A percentile compares a stretch with the other conserved stretches of the same genome.
These are phyloP conservation scores for Nephrotoma appendiculata DNA, from an alignment of 2,888 invertebrate genomes.

Conservation along the genomic window DNA sequence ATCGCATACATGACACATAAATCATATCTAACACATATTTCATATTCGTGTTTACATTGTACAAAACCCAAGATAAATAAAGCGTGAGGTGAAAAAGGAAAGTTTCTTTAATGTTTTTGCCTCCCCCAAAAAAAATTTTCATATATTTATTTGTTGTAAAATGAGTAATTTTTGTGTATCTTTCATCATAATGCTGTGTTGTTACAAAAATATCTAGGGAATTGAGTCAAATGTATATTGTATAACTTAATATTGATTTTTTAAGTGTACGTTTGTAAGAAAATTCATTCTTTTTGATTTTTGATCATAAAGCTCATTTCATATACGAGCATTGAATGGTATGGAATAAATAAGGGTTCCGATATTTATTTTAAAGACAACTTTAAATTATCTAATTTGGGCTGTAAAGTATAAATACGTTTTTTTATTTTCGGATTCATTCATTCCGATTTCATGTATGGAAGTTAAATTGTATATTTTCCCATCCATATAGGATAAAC, in stretches of 20 bases:
- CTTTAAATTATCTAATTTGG: neutral
- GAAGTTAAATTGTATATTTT: too few species aligned
- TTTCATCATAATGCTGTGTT: neutral
- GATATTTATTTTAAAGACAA: neutral
- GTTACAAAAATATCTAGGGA: neutral
- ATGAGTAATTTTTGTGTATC: neutral
- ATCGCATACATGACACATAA: neutral
- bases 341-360: neutral
- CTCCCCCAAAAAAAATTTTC: neutral
- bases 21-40: neutral
- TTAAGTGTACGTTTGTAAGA: neutral
- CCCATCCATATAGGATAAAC: too few species aligned
- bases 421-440: too few species aligned
- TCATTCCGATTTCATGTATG: too few species aligned
- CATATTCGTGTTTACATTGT: neutral
- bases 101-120: neutral
- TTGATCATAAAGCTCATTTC: neutral
- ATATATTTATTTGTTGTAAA: neutral
- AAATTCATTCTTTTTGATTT: neutral
- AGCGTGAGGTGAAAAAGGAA: neutral
- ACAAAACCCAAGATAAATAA: neutral
- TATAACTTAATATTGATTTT: neutral
- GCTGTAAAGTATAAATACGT: neutral
- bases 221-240: neutral
- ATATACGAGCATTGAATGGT: neutral